phyloP scores from a whole-genome alignment of 2,797 vertebrate species.

The Mustela erminea region DNA sequence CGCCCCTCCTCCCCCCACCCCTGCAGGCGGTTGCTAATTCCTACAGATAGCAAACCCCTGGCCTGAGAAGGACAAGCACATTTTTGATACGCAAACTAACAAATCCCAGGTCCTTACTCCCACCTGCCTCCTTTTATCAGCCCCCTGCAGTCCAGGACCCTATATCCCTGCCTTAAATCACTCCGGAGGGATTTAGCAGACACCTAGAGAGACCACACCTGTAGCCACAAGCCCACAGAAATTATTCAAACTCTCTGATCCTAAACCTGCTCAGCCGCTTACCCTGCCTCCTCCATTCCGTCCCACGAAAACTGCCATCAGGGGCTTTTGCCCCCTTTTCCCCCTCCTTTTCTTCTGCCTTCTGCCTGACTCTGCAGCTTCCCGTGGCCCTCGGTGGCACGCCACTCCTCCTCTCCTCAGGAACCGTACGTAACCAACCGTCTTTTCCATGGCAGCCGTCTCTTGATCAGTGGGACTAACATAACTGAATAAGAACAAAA shows the following conservation, averaged over 20 bases:
- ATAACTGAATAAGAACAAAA: background rate
- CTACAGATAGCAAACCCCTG: background rate
- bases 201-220: background rate
- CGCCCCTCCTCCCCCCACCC: background rate
- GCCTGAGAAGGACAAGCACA: background rate
- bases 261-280: background rate
- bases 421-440: background rate
- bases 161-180: background rate
- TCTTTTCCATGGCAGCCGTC: background rate
- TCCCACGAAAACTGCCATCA: background rate
- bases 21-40: background rate
- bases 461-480: background rate
- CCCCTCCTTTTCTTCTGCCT: background rate
- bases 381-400: background rate
- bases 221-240: background rate
- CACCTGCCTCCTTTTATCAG: background rate
- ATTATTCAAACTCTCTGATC: background rate
- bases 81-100: background rate
- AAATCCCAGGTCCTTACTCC: background rate
- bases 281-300: background rate
- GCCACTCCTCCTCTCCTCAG: background rate
- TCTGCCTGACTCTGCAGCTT: background rate
- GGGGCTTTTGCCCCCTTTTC: background rate
- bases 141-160: background rate
- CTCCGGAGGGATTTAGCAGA: background rate